Evolutionary conservation across 2,113 vertebrate species (phyloP), one percentile per base, ranked within the genome.

Genomic region (Bostrychus sinensis): DNA sequence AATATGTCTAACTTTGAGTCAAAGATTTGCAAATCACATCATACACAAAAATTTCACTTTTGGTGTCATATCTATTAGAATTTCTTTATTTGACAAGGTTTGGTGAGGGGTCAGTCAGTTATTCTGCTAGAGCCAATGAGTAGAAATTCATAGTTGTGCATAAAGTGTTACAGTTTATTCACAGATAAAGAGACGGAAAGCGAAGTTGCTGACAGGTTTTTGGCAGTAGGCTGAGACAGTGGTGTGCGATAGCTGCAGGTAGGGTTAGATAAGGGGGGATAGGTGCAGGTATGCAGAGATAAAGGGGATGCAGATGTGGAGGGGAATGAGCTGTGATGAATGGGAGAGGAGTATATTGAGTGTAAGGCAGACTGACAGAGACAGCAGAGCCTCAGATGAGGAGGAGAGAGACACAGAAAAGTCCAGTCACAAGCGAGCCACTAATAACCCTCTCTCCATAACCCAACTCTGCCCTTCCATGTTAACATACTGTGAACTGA

Each of bases 401-500:
- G 42, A 70, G 34, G n/a, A 72, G 80, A 70, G 71, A 78, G 84
- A 84, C 87, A 78, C 89, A 90, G 85, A 82, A 78, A 78, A 86
- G 87, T 88, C 88, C 88, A 89, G 94, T 92, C 92, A 87, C 82
- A 93, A 80, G 90, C 82, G 69, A 89, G 91, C 90, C 92, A 89
- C 91, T 91, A 92, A 92, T 93, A 89, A 93, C 89, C 76, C 70
- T 56, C 84, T 94, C 92, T 92, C 92, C 90, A 90, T 94, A 94
- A 96, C 96, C 95, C 91, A 93, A 92, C 93, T 94, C 93, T 95
- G 93, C 95, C 92, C 94, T 95, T 94, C 95, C 91, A 91, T 98
- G 96, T 97, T 98, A 98, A 98, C 96, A 98, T 91, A 98, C 94
- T 98, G 96, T 95, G 95, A 98, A 95, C 94, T 91, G 95, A 95